Evolutionary conservation across 2,888 invertebrate species (phyloP), one percentile per base, ranked within the genome.

Genomic region (Pollenia labialis): DNA sequence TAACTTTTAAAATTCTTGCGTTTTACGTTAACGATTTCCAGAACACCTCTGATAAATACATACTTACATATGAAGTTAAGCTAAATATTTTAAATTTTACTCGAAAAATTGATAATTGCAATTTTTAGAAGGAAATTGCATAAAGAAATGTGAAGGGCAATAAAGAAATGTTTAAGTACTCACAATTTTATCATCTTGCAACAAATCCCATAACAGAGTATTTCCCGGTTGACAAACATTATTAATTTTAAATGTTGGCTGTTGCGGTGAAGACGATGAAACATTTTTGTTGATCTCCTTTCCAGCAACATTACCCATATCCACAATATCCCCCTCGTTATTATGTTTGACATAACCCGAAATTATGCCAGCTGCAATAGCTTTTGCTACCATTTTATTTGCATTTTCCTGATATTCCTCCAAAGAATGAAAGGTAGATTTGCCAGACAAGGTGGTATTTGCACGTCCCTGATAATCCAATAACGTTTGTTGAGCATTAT

Each of bases 141-240:
- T 32, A 32, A 32, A 32, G 23, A 32, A 32, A 32, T 32, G 32
- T 32, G 6, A 32, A 32, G 4, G 32, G 6, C 32, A 11, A 56
- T 56, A 11, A 56, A 56, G 7, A n/a, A n/a, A 9, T 62, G 16
- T 58, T 44, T 14, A 40, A n/a, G 2, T 44, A 90, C 95, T 95
- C 94, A 96, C 96, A 92, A 98, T 97, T 94, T 96, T 96, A 90
- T 97, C 97, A 92, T 98, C 98, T 93, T 98, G 98, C 88, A 99
- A 94, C 87, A 99, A 94, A 94, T 99, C 98, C 98, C 98, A 99
- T 2, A 99, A 95, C 87, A 99, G 94, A 8, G 98, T 99, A 92
- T 97, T 97, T 1, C 98, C 98, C 56, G 97, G 97, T 89, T 97
- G 96, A 92, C 98, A 98, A 42, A 98, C 98, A 90, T 97, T 96